Evolutionary conservation across 2,797 vertebrate genomes (phyloP).

Genomic region (Morus bassanus): DNA sequence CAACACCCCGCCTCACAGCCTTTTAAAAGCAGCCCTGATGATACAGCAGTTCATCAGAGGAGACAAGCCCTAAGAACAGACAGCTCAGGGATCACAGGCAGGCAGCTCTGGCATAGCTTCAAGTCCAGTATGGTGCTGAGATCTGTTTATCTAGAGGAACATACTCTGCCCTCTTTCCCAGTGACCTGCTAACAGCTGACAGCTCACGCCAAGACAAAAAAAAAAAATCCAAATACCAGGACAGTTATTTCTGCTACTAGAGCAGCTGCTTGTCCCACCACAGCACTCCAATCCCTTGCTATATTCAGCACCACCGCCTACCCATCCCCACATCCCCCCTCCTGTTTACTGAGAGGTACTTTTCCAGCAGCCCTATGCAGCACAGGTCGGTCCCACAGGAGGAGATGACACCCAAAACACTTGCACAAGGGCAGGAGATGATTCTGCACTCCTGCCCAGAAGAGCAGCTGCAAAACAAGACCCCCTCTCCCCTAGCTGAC

Average conservation of each 20-base stretch:
- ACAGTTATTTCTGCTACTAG: constrained; percentile 42
- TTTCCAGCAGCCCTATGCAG: constrained; percentile 48
- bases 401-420: neutral
- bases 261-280: constrained; percentile 37
- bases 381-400: neutral
- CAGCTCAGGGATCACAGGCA: neutral
- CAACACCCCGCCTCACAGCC: neutral
- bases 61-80: neutral
- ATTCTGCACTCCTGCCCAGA: neutral
- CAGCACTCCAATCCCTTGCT: constrained; percentile 30
- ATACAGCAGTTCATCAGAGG: neutral
- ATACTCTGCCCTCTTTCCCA: neutral
- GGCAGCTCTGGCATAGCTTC: neutral
- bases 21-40: neutral
- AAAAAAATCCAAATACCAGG: neutral
- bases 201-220: neutral
- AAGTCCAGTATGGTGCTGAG: neutral
- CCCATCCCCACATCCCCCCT: neutral
- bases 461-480: constrained; percentile 6
- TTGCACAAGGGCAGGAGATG: neutral
- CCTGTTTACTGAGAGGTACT: constrained; percentile 37
- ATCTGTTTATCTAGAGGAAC: neutral
- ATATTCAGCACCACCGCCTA: constrained; percentile 6
- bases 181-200: constrained; percentile 40
- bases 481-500: neutral